Percentiles rank a stretch among this genome's conserved stretches.
phyloP scores from a whole-genome alignment of 2,888 invertebrate species.

The Euphydryas editha region DNA sequence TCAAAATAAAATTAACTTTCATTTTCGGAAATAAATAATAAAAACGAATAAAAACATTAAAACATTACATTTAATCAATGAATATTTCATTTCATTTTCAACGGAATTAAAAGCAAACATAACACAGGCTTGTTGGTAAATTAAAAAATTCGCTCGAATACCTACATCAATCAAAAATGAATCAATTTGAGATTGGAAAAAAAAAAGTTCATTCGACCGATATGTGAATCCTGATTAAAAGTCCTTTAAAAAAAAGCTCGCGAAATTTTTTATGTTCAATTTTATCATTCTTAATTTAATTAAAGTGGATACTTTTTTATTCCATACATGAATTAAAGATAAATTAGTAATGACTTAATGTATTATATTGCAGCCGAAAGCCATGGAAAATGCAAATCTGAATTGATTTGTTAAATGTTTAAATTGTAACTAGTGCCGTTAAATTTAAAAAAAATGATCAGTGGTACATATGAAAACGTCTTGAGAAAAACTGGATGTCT shows the following conservation, averaged over 20 bases:
- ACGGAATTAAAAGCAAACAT: conserved; percentile 11
- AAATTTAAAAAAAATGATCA: too few relatives aligned
- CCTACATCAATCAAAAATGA: conserved; percentile 12
- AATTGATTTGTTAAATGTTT: too few relatives aligned
- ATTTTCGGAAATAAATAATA: background rate
- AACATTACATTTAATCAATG: background rate
- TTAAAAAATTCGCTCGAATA: conserved; percentile 4
- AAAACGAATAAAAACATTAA: background rate
- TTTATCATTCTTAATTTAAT: background rate
- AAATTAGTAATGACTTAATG: too few relatives aligned
- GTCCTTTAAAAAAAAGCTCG: background rate
- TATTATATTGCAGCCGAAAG: too few relatives aligned
- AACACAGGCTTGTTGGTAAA: background rate
- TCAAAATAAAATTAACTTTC: background rate
- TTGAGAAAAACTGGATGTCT: too few relatives aligned
- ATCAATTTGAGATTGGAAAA: conserved; percentile 13
- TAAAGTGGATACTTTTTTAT: background rate
- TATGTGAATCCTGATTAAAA: conserved; percentile 6
- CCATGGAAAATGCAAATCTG: too few relatives aligned
- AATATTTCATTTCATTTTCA: conserved; percentile 13
- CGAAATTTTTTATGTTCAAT: background rate
- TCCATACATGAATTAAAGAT: too few relatives aligned
- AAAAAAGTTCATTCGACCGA: background rate
- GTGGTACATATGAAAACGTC: too few relatives aligned
- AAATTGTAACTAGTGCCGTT: too few relatives aligned